Conservation (phyloP, 2,888 invertebrate species). For the Ochropleura plecta region DNA sequence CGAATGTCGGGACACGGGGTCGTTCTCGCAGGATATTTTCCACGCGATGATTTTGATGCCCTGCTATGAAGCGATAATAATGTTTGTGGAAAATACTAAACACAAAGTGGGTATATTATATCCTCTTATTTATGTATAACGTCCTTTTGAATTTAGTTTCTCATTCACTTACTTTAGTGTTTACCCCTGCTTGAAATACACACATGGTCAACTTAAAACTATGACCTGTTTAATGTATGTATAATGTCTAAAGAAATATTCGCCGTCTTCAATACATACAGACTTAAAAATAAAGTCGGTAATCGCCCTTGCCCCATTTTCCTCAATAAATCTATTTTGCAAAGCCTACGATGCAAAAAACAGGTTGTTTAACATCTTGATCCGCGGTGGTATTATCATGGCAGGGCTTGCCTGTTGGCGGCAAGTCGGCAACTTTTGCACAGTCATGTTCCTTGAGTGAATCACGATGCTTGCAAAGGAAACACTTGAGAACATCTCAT, state of each 20-base stretch:
- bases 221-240: background rate
- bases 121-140: constrained; percentile 37
- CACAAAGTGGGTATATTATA: constrained; percentile 41
- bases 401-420: constrained; percentile 75
- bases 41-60: constrained; percentile 89
- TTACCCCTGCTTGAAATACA: background rate
- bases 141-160: constrained; percentile 22
- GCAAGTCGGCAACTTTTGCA: constrained; percentile 72
- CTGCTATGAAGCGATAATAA: constrained; percentile 84
- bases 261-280: background rate
- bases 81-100: constrained; percentile 76
- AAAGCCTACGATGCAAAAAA: constrained; percentile 73
- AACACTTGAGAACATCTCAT: constrained; percentile 43
- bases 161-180: too few species aligned
- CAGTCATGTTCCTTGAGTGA: constrained; percentile 79
- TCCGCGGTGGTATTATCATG: constrained; percentile 73
- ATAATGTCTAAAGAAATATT: background rate
- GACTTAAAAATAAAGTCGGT: background rate
- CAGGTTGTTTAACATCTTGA: constrained; percentile 84
- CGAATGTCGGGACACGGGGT: constrained; percentile 89
- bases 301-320: constrained; percentile 24
- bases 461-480: constrained; percentile 47
- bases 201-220: background rate
- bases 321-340: constrained; percentile 60
- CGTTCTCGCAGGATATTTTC: constrained; percentile 88